Evolutionary conservation across 2,797 vertebrate genomes (phyloP).

Genomic region (Merluccius polli): DNA sequence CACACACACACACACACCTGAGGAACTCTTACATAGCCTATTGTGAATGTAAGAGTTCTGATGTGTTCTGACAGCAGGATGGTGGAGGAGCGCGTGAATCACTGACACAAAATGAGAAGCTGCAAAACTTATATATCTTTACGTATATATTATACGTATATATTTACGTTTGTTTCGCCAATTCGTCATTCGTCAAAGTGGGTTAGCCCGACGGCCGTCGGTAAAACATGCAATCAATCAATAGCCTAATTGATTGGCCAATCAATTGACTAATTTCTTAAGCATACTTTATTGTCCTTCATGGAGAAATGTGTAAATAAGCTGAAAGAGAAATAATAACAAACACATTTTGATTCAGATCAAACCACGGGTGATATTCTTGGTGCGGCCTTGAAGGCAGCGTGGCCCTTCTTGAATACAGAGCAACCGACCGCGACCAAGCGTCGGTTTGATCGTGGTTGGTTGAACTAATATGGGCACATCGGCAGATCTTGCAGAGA

Average conservation of each 20-base stretch:
- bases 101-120: slow-evolving; percentile 14
- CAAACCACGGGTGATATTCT: not conserved
- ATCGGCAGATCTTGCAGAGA: not conserved
- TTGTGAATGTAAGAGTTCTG: no score
- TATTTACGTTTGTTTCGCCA: no score
- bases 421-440: no score
- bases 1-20: not conserved
- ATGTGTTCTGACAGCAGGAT: slow-evolving; percentile 30
- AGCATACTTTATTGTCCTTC: not conserved
- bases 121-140: no score
- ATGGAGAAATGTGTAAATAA: not conserved
- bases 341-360: not conserved
- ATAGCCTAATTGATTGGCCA: not conserved
- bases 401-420: not conserved
- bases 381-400: not conserved
- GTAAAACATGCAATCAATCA: not conserved
- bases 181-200: not conserved
- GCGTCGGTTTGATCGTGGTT: no score
- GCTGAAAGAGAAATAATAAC: not conserved
- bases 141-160: not conserved
- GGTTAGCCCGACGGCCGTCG: not conserved
- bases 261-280: not conserved
- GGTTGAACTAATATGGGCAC: not conserved
- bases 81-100: slow-evolving; percentile 25
- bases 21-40: slow-evolving; percentile 13